Conservation (phyloP, 2,888 invertebrate species). For the Hypolimnas misippus region DNA sequence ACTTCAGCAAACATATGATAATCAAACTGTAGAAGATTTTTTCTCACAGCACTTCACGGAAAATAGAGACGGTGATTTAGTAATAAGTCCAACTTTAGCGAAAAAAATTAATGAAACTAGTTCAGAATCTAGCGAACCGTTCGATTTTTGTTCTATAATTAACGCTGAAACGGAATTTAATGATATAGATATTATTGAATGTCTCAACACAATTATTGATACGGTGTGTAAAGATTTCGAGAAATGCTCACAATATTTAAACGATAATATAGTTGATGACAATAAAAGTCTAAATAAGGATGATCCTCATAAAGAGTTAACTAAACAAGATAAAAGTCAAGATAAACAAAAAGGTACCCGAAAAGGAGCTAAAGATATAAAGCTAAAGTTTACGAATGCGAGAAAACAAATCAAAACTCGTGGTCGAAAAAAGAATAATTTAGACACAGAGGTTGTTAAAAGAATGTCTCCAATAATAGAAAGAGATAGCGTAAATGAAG, state of each 20-base stretch:
- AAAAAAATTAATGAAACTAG: constrained; percentile 63
- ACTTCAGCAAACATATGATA: constrained; percentile 38
- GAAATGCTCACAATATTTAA: constrained; percentile 54
- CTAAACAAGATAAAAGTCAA: constrained; percentile 20
- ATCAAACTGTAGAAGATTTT: constrained; percentile 57
- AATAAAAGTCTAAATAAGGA: constrained; percentile 21
- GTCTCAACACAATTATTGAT: constrained; percentile 63
- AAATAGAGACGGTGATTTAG: constrained; percentile 49
- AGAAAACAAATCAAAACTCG: constrained; percentile 43
- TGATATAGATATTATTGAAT: constrained; percentile 59
- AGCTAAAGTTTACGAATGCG: constrained; percentile 37
- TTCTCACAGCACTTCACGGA: constrained; percentile 61
- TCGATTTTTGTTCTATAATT: constrained; percentile 46
- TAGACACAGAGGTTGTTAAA: constrained; percentile 40
- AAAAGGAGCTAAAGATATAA: constrained; percentile 33
- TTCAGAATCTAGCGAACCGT: constrained; percentile 59
- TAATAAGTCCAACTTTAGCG: constrained; percentile 63
- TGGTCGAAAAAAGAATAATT: constrained; percentile 44
- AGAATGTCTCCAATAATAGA: constrained; percentile 59
- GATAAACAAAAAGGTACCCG: constrained; percentile 32
- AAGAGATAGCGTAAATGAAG: constrained; percentile 45
- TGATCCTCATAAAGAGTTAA: constrained; percentile 7
- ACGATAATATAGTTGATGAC: constrained; percentile 34
- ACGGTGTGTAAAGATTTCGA: constrained; percentile 62
- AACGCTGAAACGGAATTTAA: constrained; percentile 41